Percentiles rank a stretch among this genome's conserved stretches.
Conservation (phyloP, 2,888 invertebrate genomes). For the Chalcosyrphus nemorum region DNA sequence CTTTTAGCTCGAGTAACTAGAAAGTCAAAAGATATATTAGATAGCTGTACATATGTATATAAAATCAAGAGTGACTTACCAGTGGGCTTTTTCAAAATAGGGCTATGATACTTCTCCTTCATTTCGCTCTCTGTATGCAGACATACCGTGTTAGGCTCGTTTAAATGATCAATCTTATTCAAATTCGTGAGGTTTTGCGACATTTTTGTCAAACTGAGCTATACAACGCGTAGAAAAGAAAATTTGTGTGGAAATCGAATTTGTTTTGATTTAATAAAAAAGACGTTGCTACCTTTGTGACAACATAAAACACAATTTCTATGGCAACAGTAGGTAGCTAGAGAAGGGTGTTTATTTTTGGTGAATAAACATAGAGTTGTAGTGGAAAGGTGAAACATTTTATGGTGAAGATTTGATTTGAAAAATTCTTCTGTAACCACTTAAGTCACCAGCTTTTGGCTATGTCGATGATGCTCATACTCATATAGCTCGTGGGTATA, state of each 20-base stretch:
- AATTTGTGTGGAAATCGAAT: background rate
- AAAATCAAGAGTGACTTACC: constrained; percentile 75
- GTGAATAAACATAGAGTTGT: too few species aligned
- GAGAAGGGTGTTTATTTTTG: too few species aligned
- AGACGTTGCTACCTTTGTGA: background rate
- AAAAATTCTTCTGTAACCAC: too few species aligned
- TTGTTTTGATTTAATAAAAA: background rate
- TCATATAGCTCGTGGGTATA: too few species aligned
- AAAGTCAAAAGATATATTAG: too few species aligned
- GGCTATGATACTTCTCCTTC: constrained; percentile 63
- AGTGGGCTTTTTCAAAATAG: constrained; percentile 76
- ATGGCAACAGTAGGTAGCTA: background rate
- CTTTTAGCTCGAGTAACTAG: constrained; percentile 78
- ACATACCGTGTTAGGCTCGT: background rate
- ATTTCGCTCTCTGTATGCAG: constrained; percentile 74
- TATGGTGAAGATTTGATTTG: too few species aligned
- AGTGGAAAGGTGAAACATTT: too few species aligned
- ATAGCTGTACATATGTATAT: too few species aligned
- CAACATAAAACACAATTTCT: background rate
- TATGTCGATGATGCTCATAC: too few species aligned
- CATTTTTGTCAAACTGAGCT: constrained; percentile 15
- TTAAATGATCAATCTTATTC: background rate
- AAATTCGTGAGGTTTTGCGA: background rate
- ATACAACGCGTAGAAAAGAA: background rate
- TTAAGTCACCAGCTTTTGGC: too few species aligned